A percentile compares a stretch with the other conserved stretches of the same genome.
Conservation (phyloP, 2,888 invertebrate genomes). For the Balanococcus diminutus region DNA sequence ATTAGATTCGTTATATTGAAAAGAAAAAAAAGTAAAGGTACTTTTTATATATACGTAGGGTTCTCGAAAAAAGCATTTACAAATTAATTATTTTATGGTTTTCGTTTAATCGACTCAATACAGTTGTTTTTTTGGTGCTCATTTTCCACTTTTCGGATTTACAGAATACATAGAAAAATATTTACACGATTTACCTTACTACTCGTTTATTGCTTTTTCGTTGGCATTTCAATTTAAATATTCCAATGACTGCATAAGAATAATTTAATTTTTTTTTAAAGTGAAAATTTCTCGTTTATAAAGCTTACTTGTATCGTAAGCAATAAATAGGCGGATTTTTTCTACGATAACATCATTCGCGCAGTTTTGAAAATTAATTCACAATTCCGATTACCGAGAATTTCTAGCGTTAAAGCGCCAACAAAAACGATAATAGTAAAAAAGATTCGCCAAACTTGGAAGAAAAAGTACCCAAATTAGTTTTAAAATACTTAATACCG, state of each 20-base stretch:
- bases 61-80: background rate
- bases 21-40: background rate
- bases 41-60: background rate
- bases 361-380: background rate
- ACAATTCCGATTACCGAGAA: background rate
- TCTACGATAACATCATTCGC: background rate
- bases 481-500: background rate
- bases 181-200: conserved; percentile 4
- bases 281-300: background rate
- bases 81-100: conserved; percentile 11
- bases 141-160: background rate
- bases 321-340: background rate
- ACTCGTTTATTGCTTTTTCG: background rate
- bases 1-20: background rate
- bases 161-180: background rate
- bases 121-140: background rate
- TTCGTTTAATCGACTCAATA: background rate
- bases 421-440: background rate
- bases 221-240: background rate
- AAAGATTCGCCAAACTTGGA: background rate
- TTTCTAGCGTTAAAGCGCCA: background rate
- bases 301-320: background rate
- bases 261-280: background rate
- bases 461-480: background rate
- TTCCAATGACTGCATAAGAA: background rate